Evolutionary conservation across 2,113 vertebrate genomes (phyloP), one percentile per base, ranked within the genome.

Genomic region (Clupea harengus): DNA sequence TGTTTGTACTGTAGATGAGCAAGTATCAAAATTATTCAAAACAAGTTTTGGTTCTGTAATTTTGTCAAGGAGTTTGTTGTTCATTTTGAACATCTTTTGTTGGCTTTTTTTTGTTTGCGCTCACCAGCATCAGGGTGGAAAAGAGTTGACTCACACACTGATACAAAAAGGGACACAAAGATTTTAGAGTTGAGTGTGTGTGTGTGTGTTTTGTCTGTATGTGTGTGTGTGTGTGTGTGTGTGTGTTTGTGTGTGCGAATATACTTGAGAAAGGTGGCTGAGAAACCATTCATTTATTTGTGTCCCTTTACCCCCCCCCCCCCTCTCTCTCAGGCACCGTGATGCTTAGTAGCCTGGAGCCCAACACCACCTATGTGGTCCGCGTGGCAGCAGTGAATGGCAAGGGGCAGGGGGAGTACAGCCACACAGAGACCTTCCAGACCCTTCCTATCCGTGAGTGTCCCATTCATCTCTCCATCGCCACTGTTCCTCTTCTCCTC

Each of bases 361-460:
- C 98, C 91, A 99, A 99, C 91, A 98, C 97, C 0, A 99, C 98
- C 0, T 99, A 99, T 2, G 97, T 99, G 93, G 96, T 98, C 52
- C 95, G 96, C 81, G 97, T 99, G 88, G 96, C 98, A 15, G 98
- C 98, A 17, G 96, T 99, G 85, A 99, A 99, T 86, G 98, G 98
- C 78, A 99, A 99, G 94, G 98, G 98, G 0, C 97, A 97, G 94
- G 98, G 98, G 39, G 97, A 98, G 78, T 98, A 97, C 89, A 99
- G 98, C 92, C 97, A 97, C 95, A 96, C 89, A 0, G 96, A 98
- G 92, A 94, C 93, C 88, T 99, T 99, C 92, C 97, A 99, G 93
- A 99, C 97, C 0, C 90, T 99, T 85, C 97, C 98, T 87, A 97
- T 99, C 92, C 96, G 98, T 99, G 90, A 97, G 98, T 97, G 91